A percentile compares a stretch with the other conserved stretches of the same genome.
Evolutionary conservation across 2,888 invertebrate genomes (phyloP).

Genomic region (Apantesis nais): DNA sequence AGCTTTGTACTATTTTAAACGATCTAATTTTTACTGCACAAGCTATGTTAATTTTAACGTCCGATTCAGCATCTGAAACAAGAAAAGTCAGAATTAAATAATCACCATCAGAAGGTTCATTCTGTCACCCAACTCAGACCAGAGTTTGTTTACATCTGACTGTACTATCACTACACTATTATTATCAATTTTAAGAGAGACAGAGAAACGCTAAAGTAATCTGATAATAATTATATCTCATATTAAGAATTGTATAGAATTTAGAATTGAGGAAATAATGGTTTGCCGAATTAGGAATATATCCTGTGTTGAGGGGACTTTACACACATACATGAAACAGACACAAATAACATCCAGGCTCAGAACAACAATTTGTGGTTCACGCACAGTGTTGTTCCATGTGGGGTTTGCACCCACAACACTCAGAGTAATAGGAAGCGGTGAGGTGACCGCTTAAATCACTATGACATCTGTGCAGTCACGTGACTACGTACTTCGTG

Average conservation of each 20-base stretch:
- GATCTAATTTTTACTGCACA: slow-evolving; percentile 45
- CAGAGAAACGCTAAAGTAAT: background rate
- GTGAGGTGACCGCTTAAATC: no score
- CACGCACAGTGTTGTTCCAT: no score
- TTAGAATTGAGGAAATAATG: background rate
- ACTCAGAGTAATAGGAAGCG: no score
- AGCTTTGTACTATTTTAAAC: slow-evolving; percentile 73
- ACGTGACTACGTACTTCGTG: no score
- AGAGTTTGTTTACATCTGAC: no score
- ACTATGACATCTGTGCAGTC: no score
- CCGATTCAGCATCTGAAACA: slow-evolving; percentile 83
- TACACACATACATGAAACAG: background rate
- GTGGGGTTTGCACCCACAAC: no score
- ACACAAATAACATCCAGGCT: no score
- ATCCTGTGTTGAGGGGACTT: no score
- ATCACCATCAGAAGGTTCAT: background rate
- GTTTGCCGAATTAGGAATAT: no score
- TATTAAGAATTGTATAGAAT: background rate
- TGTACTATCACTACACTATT: background rate
- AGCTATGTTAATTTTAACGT: slow-evolving; percentile 75
- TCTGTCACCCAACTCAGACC: no score
- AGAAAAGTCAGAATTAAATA: slow-evolving; percentile 35
- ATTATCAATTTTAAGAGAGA: background rate
- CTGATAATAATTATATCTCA: background rate
- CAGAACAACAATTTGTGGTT: no score